A percentile compares a stretch with the other conserved stretches of the same genome.
Evolutionary conservation across 2,797 vertebrate genomes (phyloP).

Genomic region (Gymnodraco acuticeps): DNA sequence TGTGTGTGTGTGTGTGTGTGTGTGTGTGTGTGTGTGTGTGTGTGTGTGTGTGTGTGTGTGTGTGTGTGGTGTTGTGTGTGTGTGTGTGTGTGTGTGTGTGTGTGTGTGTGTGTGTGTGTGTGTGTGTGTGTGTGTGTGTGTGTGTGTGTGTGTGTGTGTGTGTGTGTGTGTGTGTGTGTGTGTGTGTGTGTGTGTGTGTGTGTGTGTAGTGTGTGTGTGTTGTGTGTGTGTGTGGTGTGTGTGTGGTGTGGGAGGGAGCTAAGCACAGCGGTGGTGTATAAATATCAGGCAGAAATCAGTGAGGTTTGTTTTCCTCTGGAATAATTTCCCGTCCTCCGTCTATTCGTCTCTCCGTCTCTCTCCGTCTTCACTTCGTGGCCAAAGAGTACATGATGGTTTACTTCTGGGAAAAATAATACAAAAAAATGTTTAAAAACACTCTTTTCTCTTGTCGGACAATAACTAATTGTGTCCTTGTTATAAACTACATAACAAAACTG

Average conservation of each 20-base stretch:
- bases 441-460: not conserved
- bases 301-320: constrained; percentile 34
- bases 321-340: not conserved
- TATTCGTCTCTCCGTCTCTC: not conserved
- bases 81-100: too few species aligned
- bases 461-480: constrained; percentile 2
- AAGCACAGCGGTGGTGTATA: too few species aligned
- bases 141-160: too few species aligned
- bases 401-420: not conserved
- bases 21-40: too few species aligned
- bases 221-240: not conserved
- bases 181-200: not conserved
- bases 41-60: too few species aligned
- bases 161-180: not conserved
- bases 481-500: not conserved
- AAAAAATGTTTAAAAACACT: not conserved
- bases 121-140: too few species aligned
- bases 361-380: not conserved
- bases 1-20: too few species aligned
- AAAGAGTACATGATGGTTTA: not conserved
- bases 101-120: too few species aligned
- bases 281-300: constrained; percentile 11
- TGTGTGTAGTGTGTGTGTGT: not conserved
- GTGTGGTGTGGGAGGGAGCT: not conserved
- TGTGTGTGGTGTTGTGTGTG: too few species aligned